A percentile compares a stretch with the other conserved stretches of the same genome.
Conservation (phyloP, 2,113 vertebrate species). For the Osmerus eperlanus region DNA sequence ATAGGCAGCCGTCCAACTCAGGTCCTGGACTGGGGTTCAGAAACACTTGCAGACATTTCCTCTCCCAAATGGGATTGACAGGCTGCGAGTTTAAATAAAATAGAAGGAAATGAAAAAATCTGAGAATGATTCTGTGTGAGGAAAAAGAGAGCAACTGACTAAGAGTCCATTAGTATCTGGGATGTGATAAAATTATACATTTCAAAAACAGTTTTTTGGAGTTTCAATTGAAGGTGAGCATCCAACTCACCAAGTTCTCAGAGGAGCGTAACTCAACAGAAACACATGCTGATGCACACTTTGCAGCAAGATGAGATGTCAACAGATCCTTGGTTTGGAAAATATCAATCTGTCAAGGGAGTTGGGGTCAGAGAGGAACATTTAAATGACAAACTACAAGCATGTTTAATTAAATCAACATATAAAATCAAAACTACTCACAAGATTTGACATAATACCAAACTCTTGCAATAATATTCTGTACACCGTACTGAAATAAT, state of each 20-base stretch:
- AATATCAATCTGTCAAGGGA: conserved; percentile 62
- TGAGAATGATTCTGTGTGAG: no score
- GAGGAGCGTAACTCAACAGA: conserved; percentile 72
- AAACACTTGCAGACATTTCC: conserved; percentile 68
- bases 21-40: conserved; percentile 1
- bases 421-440: conserved; percentile 59
- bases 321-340: conserved; percentile 62
- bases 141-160: no score
- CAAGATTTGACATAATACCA: conserved; percentile 74
- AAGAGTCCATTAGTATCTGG: no score
- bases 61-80: conserved; percentile 71
- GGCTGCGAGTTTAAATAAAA: conserved; percentile 55
- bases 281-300: conserved; percentile 70
- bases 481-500: conserved; percentile 64
- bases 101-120: neutral
- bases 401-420: conserved; percentile 13
- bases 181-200: no score
- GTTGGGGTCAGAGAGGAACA: neutral
- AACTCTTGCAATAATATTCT: conserved; percentile 65
- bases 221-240: no score
- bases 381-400: neutral
- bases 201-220: no score
- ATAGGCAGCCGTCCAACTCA: conserved; percentile 67
- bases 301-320: conserved; percentile 79
- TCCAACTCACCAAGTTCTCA: conserved; percentile 29